Conservation (phyloP, 2,113 vertebrate species). For the Chaenocephalus aceratus region DNA sequence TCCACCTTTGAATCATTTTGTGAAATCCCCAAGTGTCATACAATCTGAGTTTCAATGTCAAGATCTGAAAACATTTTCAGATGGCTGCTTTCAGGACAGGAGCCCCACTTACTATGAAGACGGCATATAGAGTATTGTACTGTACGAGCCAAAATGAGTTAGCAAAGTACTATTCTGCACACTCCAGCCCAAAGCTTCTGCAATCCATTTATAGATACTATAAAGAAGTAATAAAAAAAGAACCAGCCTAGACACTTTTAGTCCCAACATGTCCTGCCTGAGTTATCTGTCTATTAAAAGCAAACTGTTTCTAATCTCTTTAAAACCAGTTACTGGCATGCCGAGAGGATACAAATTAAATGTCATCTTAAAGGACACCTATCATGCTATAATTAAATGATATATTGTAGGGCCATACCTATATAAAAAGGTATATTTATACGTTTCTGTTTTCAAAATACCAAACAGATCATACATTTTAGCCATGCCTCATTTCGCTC, state of each 20-base stretch:
- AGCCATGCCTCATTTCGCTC: no score
- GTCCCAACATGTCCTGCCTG: not conserved
- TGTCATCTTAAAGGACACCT: not conserved
- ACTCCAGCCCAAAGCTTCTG: not conserved
- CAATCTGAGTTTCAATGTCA: slow-evolving; percentile 18
- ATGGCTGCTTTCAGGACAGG: not conserved
- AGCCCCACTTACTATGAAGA: not conserved
- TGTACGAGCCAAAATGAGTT: not conserved
- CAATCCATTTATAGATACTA: slow-evolving; percentile 14
- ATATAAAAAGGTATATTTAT: no score
- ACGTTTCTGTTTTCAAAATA: no score
- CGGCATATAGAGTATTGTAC: not conserved
- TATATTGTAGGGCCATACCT: no score
- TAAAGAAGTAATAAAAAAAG: no score
- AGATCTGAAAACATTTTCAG: slow-evolving; percentile 22
- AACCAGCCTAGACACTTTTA: slow-evolving; percentile 11
- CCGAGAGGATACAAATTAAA: slow-evolving; percentile 1
- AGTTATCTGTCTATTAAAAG: slow-evolving; percentile 6
- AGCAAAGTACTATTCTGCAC: slow-evolving; percentile 5
- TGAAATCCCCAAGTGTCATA: not conserved
- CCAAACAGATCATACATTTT: no score
- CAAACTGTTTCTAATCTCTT: slow-evolving; percentile 15
- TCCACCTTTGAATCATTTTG: not conserved
- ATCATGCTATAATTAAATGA: no score
- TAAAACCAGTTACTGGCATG: slow-evolving; percentile 14